These are phyloP conservation scores for Sebastes nivosus DNA, from an alignment of 2,797 vertebrate species.

Conservation along the genomic window DNA sequence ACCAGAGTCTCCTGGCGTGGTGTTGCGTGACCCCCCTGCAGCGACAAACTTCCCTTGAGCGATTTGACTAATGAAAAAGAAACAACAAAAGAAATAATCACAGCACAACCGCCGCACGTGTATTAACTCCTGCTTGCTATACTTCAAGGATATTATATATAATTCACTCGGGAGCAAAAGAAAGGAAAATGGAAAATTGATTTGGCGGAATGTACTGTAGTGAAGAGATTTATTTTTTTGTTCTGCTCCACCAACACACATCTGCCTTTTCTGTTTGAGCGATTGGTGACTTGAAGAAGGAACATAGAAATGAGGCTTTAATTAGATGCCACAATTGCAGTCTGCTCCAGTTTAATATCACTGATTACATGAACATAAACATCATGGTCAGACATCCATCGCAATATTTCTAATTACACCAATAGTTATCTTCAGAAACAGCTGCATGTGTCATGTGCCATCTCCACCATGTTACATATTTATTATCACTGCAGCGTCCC, in stretches of 20 bases:
- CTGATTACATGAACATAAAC: slow-evolving; percentile 48
- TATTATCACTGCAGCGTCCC: background rate
- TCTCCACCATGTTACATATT: background rate
- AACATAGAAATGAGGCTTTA: slow-evolving; percentile 51
- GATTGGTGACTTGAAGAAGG: slow-evolving; percentile 15
- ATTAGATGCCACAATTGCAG: slow-evolving; percentile 48
- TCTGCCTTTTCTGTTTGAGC: slow-evolving; percentile 50
- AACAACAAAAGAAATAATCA: slow-evolving; percentile 49
- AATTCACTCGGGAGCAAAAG: slow-evolving; percentile 67
- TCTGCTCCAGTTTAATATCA: slow-evolving; percentile 31
- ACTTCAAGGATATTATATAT: slow-evolving; percentile 74
- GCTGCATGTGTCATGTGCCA: background rate
- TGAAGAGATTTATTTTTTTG: slow-evolving; percentile 9
- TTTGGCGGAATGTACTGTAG: slow-evolving; percentile 40
- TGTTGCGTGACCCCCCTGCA: slow-evolving; percentile 31
- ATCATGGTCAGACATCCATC: slow-evolving; percentile 31
- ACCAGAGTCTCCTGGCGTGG: slow-evolving; percentile 25
- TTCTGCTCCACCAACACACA: slow-evolving; percentile 41
- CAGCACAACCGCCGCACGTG: slow-evolving; percentile 42
- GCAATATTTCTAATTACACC: slow-evolving; percentile 6
- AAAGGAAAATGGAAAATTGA: slow-evolving; percentile 65
- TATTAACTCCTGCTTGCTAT: slow-evolving; percentile 61
- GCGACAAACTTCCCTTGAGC: slow-evolving; percentile 29
- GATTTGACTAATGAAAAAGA: slow-evolving; percentile 50
- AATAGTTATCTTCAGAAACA: background rate